phyloP scores from a whole-genome alignment of 2,888 invertebrate species.

The Phyto melanocephala region DNA sequence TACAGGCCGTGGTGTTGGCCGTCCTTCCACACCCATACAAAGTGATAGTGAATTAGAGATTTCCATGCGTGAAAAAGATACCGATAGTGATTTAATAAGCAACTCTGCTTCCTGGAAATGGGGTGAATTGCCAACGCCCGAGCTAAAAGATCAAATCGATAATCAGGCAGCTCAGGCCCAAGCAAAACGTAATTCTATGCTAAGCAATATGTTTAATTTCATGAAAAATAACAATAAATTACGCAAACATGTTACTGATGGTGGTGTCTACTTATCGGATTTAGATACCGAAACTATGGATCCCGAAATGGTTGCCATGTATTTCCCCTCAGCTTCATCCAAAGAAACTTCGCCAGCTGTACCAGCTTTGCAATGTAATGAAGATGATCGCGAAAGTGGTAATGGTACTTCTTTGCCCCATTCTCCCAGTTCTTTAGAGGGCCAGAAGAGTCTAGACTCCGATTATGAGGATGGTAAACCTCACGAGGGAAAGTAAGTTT shows the following conservation, averaged over 20 bases:
- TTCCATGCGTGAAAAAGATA: slow-evolving; percentile 78
- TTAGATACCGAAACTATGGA: slow-evolving; percentile 91
- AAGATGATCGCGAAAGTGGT: slow-evolving; percentile 97
- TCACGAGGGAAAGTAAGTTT: slow-evolving; percentile 79
- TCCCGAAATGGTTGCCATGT: slow-evolving; percentile 93
- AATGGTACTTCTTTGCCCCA: slow-evolving; percentile 97
- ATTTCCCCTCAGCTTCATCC: slow-evolving; percentile 83
- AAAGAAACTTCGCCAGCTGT: slow-evolving; percentile 65
- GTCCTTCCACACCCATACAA: slow-evolving; percentile 91
- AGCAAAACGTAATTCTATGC: slow-evolving; percentile 83
- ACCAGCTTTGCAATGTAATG: slow-evolving; percentile 78
- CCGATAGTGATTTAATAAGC: slow-evolving; percentile 70
- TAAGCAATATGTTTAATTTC: slow-evolving; percentile 95
- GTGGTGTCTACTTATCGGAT: slow-evolving; percentile 94
- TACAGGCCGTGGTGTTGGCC: slow-evolving; percentile 80
- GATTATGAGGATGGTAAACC: slow-evolving; percentile 89
- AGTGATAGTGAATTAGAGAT: slow-evolving; percentile 97
- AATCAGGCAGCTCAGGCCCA: slow-evolving; percentile 72
- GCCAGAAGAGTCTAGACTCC: slow-evolving; percentile 87
- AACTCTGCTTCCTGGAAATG: slow-evolving; percentile 87
- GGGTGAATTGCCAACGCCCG: slow-evolving; percentile 88
- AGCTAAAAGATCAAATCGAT: slow-evolving; percentile 66
- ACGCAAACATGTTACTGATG: slow-evolving; percentile 80
- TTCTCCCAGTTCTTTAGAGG: slow-evolving; percentile 93
- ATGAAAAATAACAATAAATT: slow-evolving; percentile 88